A percentile compares a stretch with the other conserved stretches of the same genome.
phyloP scores from a whole-genome alignment of 1,140 invertebrate species.

The Dryas iulia region DNA sequence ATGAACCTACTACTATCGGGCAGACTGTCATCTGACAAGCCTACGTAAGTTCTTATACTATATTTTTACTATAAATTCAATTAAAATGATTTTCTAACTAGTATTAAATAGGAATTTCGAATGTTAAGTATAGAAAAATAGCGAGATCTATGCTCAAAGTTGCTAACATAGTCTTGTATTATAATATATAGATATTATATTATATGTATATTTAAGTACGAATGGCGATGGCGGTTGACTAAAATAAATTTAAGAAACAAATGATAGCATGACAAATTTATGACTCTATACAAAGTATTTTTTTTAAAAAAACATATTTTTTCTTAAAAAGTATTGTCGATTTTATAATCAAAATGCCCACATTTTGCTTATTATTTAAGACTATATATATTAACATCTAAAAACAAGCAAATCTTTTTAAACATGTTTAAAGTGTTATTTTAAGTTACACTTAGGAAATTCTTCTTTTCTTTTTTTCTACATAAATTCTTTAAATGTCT shows the following conservation, averaged over 20 bases:
- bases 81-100: background rate
- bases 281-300: too few relatives aligned
- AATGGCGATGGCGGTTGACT: conserved; percentile 24
- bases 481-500: background rate
- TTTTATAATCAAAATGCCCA: too few relatives aligned
- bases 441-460: too few relatives aligned
- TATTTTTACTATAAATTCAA: background rate
- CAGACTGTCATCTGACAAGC: background rate
- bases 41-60: background rate
- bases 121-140: conserved; percentile 28
- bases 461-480: too few relatives aligned
- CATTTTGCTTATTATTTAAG: too few relatives aligned
- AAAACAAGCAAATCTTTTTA: too few relatives aligned
- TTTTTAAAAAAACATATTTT: too few relatives aligned
- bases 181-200: conserved; percentile 41
- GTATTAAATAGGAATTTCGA: background rate
- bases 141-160: conserved; percentile 60
- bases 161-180: conserved; percentile 42
- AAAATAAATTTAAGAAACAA: background rate
- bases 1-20: background rate
- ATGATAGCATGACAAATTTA: too few relatives aligned
- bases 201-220: conserved; percentile 31
- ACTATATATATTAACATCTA: too few relatives aligned
- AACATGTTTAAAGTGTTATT: too few relatives aligned
- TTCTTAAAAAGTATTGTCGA: too few relatives aligned